Percentiles rank a stretch among this genome's conserved stretches.
phyloP scores from a whole-genome alignment of 2,888 invertebrate species.

The Cryptosula pallasiana region DNA sequence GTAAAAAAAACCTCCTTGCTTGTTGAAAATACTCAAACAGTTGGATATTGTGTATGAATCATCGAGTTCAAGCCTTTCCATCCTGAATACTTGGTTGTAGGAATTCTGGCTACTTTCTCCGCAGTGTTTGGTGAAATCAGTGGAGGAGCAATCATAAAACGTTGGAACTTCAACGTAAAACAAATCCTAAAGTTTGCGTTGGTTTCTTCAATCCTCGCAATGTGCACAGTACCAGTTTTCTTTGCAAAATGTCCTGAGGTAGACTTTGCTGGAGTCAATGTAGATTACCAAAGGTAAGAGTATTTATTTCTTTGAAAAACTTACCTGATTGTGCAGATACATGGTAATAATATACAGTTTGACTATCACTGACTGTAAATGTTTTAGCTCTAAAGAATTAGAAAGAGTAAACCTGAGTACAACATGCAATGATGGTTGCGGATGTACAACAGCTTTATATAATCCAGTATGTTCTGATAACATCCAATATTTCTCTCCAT shows the following conservation, averaged over 20 bases:
- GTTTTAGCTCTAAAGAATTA: background rate
- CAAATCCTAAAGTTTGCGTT: background rate
- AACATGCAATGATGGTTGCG: constrained; percentile 61
- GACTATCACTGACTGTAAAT: too few species aligned
- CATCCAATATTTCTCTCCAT: constrained; percentile 66
- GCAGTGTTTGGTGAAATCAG: background rate
- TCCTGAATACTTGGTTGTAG: too few species aligned
- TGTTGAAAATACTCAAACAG: too few species aligned
- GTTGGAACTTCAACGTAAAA: background rate
- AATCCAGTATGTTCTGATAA: constrained; percentile 64
- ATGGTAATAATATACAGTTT: too few species aligned
- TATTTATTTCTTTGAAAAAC: too few species aligned
- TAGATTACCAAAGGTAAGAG: background rate
- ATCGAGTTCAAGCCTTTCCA: too few species aligned
- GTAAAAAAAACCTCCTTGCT: too few species aligned
- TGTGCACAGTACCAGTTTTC: background rate
- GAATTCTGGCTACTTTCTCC: background rate
- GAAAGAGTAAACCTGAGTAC: constrained; percentile 33
- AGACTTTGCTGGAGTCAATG: background rate
- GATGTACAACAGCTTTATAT: constrained; percentile 61
- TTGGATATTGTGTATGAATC: too few species aligned
- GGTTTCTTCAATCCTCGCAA: background rate
- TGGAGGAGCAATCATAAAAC: background rate
- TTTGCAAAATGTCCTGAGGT: background rate
- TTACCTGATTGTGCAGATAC: too few species aligned